Evolutionary conservation across 1,140 invertebrate genomes (phyloP), one percentile per base, ranked within the genome.

Genomic region (Plectrocnemia conspersa): DNA sequence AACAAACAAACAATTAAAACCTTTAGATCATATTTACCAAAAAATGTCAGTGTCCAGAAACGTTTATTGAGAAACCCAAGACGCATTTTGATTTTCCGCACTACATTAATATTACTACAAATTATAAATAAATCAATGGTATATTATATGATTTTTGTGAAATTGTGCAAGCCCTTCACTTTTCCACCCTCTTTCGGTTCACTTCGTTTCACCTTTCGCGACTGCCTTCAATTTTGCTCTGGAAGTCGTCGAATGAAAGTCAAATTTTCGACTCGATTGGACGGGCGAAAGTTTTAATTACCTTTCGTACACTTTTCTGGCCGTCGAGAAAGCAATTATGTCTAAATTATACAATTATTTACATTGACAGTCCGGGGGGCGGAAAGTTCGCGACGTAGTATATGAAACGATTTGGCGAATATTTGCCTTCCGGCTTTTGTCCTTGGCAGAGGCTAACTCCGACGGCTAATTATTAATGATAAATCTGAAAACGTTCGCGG

Each of bases 331-430:
- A 52, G 58, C 58, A 55, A 59, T 59, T 55, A 55, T 23, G 47
- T 32, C 32, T 52, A 55, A 59, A 59, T 59, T 59, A 59, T 59
- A 59, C 53, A 59, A 59, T 59, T 59, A 59, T 59, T 59, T 59
- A 52, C 58, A 59, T 55, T 59, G 58, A 52, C 58, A 52, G 48
- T 35, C 35, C 32, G 40, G 25, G 36, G 41, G 52, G 15, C 25
- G 13, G 13, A 6, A 50, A 19, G 24, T 24, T 25, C 25, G 22
- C 9, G 29, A 27, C 9, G 15, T 32, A n/a, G n/a, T n/a, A n/a
- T n/a, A n/a, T 52, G 19, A 52, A 50, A 58, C 25, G 24, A 50
- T 59, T 49, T 42, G 19, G 16, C 29, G 48, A 24, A 36, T 23
- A 27, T 46, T 24, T 22, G 36, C 19, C 44, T 18, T 25, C 44